Evolutionary conservation across 2,797 vertebrate genomes (phyloP).

Genomic region (Schizothorax lantsangensis): DNA sequence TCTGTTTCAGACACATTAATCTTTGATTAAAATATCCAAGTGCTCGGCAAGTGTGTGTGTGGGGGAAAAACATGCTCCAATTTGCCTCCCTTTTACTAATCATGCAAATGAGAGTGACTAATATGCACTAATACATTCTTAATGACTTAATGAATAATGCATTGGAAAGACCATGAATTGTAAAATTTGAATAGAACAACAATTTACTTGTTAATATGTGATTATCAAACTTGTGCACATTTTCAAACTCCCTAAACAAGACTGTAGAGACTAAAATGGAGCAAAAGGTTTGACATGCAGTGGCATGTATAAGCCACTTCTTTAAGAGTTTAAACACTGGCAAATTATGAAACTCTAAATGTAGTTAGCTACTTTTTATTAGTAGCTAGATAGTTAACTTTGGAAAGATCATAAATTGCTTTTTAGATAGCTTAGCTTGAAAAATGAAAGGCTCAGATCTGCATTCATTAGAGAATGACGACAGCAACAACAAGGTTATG

Average conservation of each 20-base stretch:
- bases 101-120: constrained; percentile 48
- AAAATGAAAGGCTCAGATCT: not conserved
- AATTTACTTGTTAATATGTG: constrained; percentile 37
- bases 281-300: not conserved
- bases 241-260: constrained; percentile 15
- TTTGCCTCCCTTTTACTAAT: constrained; percentile 39
- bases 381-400: not conserved
- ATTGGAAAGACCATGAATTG: constrained; percentile 17
- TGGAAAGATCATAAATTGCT: not conserved
- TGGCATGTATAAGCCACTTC: not conserved
- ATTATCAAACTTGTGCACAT: constrained; percentile 24
- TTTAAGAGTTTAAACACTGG: not conserved
- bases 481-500: not conserved
- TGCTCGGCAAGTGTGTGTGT: not conserved
- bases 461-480: not conserved
- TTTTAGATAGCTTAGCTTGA: not conserved
- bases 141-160: constrained; percentile 47
- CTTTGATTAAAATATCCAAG: constrained; percentile 30
- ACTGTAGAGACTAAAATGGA: not conserved
- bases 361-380: not conserved
- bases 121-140: constrained; percentile 39
- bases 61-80: constrained; percentile 2
- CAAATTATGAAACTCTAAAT: not conserved
- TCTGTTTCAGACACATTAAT: constrained; percentile 19
- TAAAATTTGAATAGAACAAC: constrained; percentile 25